Percentiles rank a stretch among this genome's conserved stretches.
Conservation (phyloP, 53 echinoderm and acorn worm species). For the Actinopyga echinites region DNA sequence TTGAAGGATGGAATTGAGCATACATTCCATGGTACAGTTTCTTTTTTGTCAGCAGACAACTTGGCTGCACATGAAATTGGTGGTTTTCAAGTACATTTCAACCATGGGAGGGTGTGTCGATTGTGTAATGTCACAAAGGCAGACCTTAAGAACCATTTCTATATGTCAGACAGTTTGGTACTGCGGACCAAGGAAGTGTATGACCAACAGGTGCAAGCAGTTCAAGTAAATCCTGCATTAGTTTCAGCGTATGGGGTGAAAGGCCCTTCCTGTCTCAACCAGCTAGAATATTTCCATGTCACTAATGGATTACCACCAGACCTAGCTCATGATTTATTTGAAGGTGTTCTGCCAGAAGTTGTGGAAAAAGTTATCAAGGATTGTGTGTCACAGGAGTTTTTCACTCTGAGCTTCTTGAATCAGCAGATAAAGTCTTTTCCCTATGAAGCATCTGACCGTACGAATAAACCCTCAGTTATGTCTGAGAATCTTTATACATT, state of each 20-base stretch:
- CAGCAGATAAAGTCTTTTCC: not conserved
- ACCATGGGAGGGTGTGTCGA: slow-evolving; percentile 11
- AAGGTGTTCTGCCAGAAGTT: slow-evolving; percentile 20
- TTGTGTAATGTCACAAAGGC: not conserved
- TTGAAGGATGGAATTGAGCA: not conserved
- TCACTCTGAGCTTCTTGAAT: not conserved
- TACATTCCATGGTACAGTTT: slow-evolving; percentile 20
- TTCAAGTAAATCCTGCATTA: not conserved
- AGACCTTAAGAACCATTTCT: slow-evolving; percentile 28
- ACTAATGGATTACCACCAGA: slow-evolving; percentile 6
- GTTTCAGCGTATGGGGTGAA: slow-evolving; percentile 1
- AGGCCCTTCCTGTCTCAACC: not conserved
- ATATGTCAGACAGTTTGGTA: not conserved
- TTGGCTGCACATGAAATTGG: slow-evolving; percentile 44
- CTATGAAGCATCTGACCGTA: slow-evolving; percentile 26
- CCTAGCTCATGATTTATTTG: slow-evolving; percentile 21
- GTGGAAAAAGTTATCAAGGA: not conserved
- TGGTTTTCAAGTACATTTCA: slow-evolving; percentile 35
- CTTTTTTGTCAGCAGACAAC: slow-evolving; percentile 37
- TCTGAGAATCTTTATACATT: not conserved
- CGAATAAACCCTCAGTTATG: slow-evolving; percentile 18
- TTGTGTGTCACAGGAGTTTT: slow-evolving; percentile 4
- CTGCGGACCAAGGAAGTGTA: not conserved
- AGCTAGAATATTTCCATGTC: slow-evolving; percentile 4
- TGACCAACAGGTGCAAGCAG: not conserved